phyloP scores from a whole-genome alignment of 2,888 invertebrate species.

The Pimpla rufipes region DNA sequence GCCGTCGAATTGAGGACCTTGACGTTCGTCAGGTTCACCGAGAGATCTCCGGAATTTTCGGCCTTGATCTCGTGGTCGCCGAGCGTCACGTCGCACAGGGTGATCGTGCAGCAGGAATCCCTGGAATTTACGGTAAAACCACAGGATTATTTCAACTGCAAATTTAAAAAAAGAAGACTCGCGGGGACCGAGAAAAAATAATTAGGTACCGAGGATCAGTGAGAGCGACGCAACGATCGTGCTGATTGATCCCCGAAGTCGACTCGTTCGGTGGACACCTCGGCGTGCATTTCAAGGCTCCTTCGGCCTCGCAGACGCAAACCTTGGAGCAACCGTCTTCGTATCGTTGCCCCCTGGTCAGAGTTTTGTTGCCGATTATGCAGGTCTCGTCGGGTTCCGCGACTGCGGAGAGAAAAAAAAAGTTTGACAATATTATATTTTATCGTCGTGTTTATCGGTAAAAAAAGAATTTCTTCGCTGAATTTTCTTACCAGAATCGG shows the following conservation, averaged over 20 bases:
- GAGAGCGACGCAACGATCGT: slow-evolving; percentile 93
- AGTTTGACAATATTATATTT: too few relatives aligned
- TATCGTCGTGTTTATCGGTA: not conserved
- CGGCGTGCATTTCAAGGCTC: slow-evolving; percentile 91
- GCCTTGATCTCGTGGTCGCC: slow-evolving; percentile 89
- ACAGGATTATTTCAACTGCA: not conserved
- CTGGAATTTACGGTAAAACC: slow-evolving; percentile 80
- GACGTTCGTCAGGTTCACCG: slow-evolving; percentile 81
- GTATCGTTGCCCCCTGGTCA: slow-evolving; percentile 90
- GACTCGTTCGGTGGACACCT: slow-evolving; percentile 86
- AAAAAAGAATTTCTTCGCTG: not conserved
- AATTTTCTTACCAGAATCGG: slow-evolving; percentile 87
- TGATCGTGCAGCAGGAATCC: slow-evolving; percentile 94
- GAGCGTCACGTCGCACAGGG: slow-evolving; percentile 94
- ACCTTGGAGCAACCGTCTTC: slow-evolving; percentile 93
- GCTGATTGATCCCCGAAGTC: slow-evolving; percentile 81
- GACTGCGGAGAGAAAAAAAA: too few relatives aligned
- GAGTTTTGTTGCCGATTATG: slow-evolving; percentile 90
- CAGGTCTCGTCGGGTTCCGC: slow-evolving; percentile 87
- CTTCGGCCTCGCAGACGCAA: slow-evolving; percentile 92
- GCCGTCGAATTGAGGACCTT: slow-evolving; percentile 84
- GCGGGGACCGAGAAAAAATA: not conserved
- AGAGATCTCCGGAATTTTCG: slow-evolving; percentile 80
- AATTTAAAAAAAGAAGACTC: not conserved
- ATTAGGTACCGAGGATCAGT: slow-evolving; percentile 88